Evolutionary conservation across 2,113 vertebrate genomes (phyloP), one percentile per base, ranked within the genome.

Genomic region (Xyrauchen texanus): DNA sequence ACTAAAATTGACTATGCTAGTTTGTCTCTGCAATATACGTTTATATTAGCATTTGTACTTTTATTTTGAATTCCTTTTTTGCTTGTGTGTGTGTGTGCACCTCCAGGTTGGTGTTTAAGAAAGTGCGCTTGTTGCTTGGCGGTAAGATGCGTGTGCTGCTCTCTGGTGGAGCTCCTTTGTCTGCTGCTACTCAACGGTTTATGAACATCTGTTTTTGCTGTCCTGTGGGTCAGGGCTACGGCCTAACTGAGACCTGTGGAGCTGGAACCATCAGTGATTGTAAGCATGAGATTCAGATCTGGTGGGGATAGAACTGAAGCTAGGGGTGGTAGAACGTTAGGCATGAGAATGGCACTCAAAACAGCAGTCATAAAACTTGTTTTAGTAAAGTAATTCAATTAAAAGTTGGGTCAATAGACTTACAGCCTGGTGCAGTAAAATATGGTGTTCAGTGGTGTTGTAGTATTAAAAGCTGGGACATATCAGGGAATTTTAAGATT

Each of bases 141-240:
- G 98, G 98, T 0, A 95, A 96, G 78, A 96, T 90, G 0, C 94
- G 97, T 0, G 72, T 98, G 42, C 90, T 99, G 65, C 88, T 99
- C 7, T 98, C 96, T 42, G 98, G 98, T 0, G 98, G 98, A 5
- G 98, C 97, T 13, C 98, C 98, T 0, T 94, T 99, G 2, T 99
- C 98, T 0, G 94, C 97, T 0, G 91, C 95, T 52, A 99, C 97
- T 0, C 98, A 99, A 83, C 91, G 93, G n/a, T 99, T 99, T 90
- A 99, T 99, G 97, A 99, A 99, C 84, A 96, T 99, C 87, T 99
- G 98, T 60, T 94, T 99, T 86, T 99, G 98, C 87, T 99, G 98
- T 88, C 94, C 98, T 0, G 98, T 99, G 77, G 97, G 96, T 4
- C 98, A 99, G 90, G 98, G 98, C 4, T 99, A 98, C 7, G 97